Evolutionary conservation across 92 coral and sea anemone genomes (phyloP), one percentile per base, ranked within the genome.

Genomic region (Parazoanthus darwini): DNA sequence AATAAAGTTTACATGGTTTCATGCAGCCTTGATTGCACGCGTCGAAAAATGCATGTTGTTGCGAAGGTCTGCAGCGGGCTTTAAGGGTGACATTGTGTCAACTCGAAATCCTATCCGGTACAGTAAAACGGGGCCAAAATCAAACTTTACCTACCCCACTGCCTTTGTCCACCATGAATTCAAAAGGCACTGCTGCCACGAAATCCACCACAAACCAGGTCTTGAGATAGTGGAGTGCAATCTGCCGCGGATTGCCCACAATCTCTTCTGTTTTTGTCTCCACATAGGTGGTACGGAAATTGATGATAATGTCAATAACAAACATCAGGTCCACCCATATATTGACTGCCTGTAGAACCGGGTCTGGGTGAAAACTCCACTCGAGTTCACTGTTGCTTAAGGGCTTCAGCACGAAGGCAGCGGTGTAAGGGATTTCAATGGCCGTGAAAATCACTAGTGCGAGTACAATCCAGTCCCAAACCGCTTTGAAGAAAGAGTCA

Each of bases 381-480:
- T 93, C 74, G 6, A 91, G 89, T n/a, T 87, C 48, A 26, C 51
- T 56, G 15, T 74, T 48, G 46, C 77, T 80, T 11, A 72, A 81
- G 18, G 93, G 79, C 4, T 88, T 92, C 65, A 94, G 88, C 36
- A 95, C 43, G 80, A 97, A 97, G 4, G 98, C 93, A 14, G 94
- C 98, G 18, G 98, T 91, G 92, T 91, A 97, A 3, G 99, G 99
- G 33, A 97, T 96, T 87, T 97, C 99, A 22, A 97, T 97, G 33
- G 99, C 99, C 5, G 99, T 97, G 85, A 94, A 97, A 33, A 97
- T 91, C 48, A 97, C 99, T 8, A 97, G 93, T 2, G 90, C 81
- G 13, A 97, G 94, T 14, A 97, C 90, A 8, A 97, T 51, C 99
- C 99, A 97, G 79, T 97, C 99, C 99, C 99, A 97, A 18, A 95